Conservation (phyloP, 2,113 vertebrate genomes). For the Menidia beryllina region DNA sequence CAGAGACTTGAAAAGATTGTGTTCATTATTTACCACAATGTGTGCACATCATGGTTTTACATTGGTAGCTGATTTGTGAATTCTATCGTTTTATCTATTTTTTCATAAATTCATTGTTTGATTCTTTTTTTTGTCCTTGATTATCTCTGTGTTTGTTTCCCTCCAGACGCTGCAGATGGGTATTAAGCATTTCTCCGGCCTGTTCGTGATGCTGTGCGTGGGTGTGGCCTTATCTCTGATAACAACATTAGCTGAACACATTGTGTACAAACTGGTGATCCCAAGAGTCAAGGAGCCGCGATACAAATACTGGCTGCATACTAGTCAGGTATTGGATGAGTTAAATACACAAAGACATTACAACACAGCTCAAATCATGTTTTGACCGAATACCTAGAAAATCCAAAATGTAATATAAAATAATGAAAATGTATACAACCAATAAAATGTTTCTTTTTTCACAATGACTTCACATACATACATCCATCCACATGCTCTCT, state of each 20-base stretch:
- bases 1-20: no score
- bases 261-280: conserved; percentile 90
- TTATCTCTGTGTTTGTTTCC: conserved; percentile 9
- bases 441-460: no score
- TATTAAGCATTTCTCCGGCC: conserved; percentile 96
- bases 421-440: no score
- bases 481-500: no score
- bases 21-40: no score
- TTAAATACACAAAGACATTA: conserved; percentile 3
- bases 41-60: background rate
- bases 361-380: background rate
- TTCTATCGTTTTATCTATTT: background rate
- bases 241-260: conserved; percentile 93
- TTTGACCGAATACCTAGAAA: background rate
- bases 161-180: conserved; percentile 97
- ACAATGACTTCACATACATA: no score
- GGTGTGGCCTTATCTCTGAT: conserved; percentile 93
- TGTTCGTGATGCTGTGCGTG: conserved; percentile 95
- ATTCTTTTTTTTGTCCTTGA: no score
- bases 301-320: conserved; percentile 96
- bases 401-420: no score
- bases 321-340: conserved; percentile 88
- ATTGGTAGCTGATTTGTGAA: background rate
- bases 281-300: conserved; percentile 92
- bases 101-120: background rate